A percentile compares a stretch with the other conserved stretches of the same genome.
Evolutionary conservation across 2,797 vertebrate species (phyloP).

Genomic region (Gobionotothen gibberifrons): DNA sequence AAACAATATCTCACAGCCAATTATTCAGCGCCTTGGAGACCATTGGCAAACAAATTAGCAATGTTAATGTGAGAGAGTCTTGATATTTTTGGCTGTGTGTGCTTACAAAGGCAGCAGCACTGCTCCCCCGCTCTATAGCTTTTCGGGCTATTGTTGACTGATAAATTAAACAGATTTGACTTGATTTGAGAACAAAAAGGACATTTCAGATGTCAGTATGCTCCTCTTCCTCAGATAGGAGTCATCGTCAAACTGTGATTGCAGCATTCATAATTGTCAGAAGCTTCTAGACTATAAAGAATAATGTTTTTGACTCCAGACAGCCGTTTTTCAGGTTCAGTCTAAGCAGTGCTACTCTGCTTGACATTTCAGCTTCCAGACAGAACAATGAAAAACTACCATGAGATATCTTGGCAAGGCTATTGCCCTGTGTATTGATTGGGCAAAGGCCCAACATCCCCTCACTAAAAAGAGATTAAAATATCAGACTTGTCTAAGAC

Average conservation of each 20-base stretch:
- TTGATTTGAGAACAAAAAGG: constrained; percentile 71
- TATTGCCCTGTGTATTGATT: constrained; percentile 82
- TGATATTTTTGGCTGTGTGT: constrained; percentile 81
- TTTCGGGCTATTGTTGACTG: constrained; percentile 75
- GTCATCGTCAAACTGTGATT: constrained; percentile 41
- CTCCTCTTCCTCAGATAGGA: constrained; percentile 44
- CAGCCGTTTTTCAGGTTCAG: constrained; percentile 59
- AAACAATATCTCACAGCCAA: constrained; percentile 85
- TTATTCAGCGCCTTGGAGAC: constrained; percentile 81
- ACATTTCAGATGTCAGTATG: constrained; percentile 71
- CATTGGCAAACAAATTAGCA: constrained; percentile 84
- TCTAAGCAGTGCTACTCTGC: constrained; percentile 59
- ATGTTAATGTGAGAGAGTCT: constrained; percentile 83
- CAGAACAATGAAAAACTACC: constrained; percentile 79
- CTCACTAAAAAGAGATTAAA: constrained; percentile 86
- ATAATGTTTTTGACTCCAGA: constrained; percentile 57
- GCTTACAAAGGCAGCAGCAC: constrained; percentile 71
- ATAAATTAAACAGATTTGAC: constrained; percentile 80
- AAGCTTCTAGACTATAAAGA: constrained; percentile 58
- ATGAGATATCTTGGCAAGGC: constrained; percentile 80
- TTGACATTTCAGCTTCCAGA: constrained; percentile 77
- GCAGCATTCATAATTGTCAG: constrained; percentile 59
- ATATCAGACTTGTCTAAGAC: constrained; percentile 86
- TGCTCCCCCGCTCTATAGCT: constrained; percentile 28
- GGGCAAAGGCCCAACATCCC: constrained; percentile 83